Percentiles rank a stretch among this genome's conserved stretches.
phyloP scores from a whole-genome alignment of 2,797 vertebrate genomes.

The Leptatherina wallacei region DNA sequence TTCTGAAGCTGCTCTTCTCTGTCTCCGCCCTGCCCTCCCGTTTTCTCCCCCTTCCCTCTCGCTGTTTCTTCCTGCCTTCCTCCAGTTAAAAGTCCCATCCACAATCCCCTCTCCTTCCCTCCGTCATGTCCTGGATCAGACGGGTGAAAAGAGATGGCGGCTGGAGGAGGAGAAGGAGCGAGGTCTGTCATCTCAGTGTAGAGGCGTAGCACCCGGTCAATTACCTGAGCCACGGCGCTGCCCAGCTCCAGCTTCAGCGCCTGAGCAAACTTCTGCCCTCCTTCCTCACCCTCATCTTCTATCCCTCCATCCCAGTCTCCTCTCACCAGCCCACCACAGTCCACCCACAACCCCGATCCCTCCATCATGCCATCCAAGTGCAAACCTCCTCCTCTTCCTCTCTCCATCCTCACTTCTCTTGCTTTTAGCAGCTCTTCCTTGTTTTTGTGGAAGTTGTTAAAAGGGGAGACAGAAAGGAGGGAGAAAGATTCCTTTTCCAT shows the following conservation, averaged over 20 bases:
- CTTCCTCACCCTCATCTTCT: conserved; percentile 66
- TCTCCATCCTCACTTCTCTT: conserved; percentile 42
- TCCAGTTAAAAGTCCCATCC: conserved; percentile 64
- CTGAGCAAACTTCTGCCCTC: conserved; percentile 83
- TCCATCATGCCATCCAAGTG: conserved; percentile 70
- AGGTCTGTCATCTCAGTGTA: conserved; percentile 75
- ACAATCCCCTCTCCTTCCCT: conserved; percentile 44
- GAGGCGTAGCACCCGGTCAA: conserved; percentile 84
- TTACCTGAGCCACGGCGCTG: conserved; percentile 83
- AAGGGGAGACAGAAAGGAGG: conserved; percentile 58
- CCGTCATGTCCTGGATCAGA: conserved; percentile 26
- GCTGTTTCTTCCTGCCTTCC: conserved; percentile 53
- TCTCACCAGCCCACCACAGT: conserved; percentile 78
- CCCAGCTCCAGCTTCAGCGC: conserved; percentile 85
- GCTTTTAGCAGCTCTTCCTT: conserved; percentile 54
- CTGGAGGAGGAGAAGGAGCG: conserved; percentile 56
- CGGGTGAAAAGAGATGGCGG: conserved; percentile 59
- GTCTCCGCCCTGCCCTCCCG: conserved; percentile 34
- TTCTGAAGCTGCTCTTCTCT: conserved; percentile 58
- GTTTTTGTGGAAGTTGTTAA: conserved; percentile 56
- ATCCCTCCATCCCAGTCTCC: conserved; percentile 75
- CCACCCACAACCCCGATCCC: conserved; percentile 76
- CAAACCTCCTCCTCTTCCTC: conserved; percentile 50
- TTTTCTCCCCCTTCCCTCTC: conserved; percentile 49
- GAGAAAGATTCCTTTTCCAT: conserved; percentile 66